Conservation (phyloP, 2,113 vertebrate species). For the Oreochromis aureus region DNA sequence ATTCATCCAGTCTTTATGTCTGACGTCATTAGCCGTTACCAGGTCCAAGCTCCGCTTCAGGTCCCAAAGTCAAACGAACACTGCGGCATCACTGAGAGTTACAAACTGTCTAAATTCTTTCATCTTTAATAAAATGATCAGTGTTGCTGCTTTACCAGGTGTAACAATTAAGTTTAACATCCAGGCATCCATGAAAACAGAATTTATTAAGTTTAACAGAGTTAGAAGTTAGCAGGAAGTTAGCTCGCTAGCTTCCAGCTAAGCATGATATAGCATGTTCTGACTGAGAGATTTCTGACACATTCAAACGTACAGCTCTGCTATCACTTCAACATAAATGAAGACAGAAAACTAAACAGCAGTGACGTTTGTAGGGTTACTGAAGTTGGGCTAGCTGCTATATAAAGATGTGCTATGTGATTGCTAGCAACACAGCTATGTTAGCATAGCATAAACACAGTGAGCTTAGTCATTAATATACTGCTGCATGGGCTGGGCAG, state of each 20-base stretch:
- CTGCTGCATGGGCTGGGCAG: background rate
- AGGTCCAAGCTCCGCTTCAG: too few species aligned
- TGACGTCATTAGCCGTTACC: too few species aligned
- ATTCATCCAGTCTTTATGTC: too few species aligned
- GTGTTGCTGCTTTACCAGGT: too few species aligned
- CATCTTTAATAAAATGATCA: too few species aligned
- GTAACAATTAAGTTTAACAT: too few species aligned
- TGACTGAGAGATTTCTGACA: background rate
- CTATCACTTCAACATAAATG: fast-evolving
- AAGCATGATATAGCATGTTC: background rate
- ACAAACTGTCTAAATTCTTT: too few species aligned
- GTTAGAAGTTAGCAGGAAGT: background rate
- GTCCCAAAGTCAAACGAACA: too few species aligned
- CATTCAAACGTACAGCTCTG: background rate
- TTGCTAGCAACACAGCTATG: fast-evolving
- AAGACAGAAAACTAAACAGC: background rate
- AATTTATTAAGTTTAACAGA: background rate
- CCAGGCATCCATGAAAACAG: too few species aligned
- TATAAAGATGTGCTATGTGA: background rate
- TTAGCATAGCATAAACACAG: background rate
- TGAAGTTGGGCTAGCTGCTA: fast-evolving
- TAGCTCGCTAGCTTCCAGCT: background rate
- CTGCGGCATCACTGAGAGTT: too few species aligned
- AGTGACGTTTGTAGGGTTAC: fast-evolving
- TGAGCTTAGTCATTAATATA: background rate